phyloP scores from a whole-genome alignment of 2,888 invertebrate genomes.

The Troides oblongomaculatus region DNA sequence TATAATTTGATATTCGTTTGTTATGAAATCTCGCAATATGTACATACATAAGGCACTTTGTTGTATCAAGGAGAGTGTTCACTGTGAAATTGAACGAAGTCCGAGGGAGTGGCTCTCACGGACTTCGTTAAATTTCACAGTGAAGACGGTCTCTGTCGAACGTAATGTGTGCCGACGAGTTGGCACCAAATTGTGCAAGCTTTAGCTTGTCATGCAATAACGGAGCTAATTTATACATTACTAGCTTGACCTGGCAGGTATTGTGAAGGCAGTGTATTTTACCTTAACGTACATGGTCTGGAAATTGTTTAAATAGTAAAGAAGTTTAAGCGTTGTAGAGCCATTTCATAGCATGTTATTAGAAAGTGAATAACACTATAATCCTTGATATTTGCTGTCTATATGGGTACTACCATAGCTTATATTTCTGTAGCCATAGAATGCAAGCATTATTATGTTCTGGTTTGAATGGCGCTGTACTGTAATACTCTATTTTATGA shows the following conservation, averaged over 20 bases:
- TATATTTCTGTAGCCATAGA: too few relatives aligned
- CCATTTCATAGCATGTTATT: too few relatives aligned
- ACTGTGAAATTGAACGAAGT: conserved; percentile 18
- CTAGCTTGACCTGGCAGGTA: background rate
- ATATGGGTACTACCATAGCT: too few relatives aligned
- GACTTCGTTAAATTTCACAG: too few relatives aligned
- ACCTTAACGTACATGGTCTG: background rate
- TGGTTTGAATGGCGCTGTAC: too few relatives aligned
- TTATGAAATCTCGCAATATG: background rate
- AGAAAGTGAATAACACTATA: too few relatives aligned
- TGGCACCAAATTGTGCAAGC: conserved; percentile 14
- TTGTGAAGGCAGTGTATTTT: background rate
- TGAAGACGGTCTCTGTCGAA: conserved; percentile 15
- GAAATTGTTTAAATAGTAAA: too few relatives aligned
- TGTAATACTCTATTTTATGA: too few relatives aligned
- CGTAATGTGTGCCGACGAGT: conserved; percentile 12
- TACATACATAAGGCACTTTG: background rate
- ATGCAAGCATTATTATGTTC: too few relatives aligned
- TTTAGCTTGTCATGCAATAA: background rate
- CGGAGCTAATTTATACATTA: conserved; percentile 6
- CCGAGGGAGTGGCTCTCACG: background rate
- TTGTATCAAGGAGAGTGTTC: background rate
- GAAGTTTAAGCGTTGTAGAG: too few relatives aligned
- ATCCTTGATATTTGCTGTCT: too few relatives aligned
- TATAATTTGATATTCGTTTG: background rate